Evolutionary conservation across 35 echinoderm and acorn worm species (phyloP), one percentile per base, ranked within the genome.

Genomic region (Diadema setosum): DNA sequence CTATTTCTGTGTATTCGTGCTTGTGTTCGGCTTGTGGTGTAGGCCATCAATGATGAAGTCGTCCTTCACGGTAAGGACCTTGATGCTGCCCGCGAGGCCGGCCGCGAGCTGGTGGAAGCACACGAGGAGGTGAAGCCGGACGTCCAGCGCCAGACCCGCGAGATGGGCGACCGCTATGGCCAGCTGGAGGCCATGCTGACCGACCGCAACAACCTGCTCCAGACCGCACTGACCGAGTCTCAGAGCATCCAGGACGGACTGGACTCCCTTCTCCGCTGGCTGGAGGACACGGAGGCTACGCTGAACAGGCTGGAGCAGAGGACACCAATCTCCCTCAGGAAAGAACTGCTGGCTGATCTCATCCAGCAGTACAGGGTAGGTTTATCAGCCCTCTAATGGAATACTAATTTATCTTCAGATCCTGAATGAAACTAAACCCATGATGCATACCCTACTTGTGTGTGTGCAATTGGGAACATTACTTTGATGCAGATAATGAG

Each of bases 111-210:
- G 20, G 85, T 83, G 40, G 96, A 99, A 30, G 81, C 84, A 23
- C 92, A 99, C 23, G 95, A 97, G 39, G 95, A 93, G 26, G 63
- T 93, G 83, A 97, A 97, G 64, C 92, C 91, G 67, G 95, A 97
- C 24, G 91, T 97, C 12, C 65, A 70, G 65, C 87, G 70, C 33
- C 85, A 97, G 48, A 97, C 86, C 23, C 87, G 95, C 82, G 96
- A 98, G 58, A 80, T 91, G 16, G 87, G 63, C 45, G 96, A 98
- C 57, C 91, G 94, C 24, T 94, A 89, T 92, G 90, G 89, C 80
- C 80, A 94, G 59, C 73, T 98, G 37, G 92, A 98, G 69, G 89
- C 82, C 43, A 91, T 94, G 96, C 59, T 98, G 25, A 82, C 93
- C 5, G 96, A 98, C 31, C 84, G 92, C 44, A 92, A 59, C 73